Base-by-base conservation (phyloP, 2,113 vertebrate species). In the Elephantulus edwardii region DNA sequence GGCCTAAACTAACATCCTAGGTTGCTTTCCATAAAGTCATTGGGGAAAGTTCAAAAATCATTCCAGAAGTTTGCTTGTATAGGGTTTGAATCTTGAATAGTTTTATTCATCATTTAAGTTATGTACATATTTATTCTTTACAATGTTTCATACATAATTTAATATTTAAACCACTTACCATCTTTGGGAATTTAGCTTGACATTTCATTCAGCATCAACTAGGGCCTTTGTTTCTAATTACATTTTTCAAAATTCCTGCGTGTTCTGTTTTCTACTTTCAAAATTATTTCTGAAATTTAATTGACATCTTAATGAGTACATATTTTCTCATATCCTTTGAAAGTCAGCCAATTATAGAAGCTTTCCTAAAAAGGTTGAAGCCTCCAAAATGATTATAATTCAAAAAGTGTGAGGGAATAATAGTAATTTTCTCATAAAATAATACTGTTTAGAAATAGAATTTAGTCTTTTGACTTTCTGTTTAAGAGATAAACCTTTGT, bases 201-300 rank as follows among this genome's bases (percentile, higher is more conserved):
- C 83, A 88, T 94, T 94, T 95, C 40, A 86, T 78, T 93, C 52
- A 75, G 40, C 17, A 86, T 33, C 50, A 89, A 71, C 40, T 5
- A 2, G 3, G 16, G 22, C 20, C 42, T 83, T 91, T 93, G 76
- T 90, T 95, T 95, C 84, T 94, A 94, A 94, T 86, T 92, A 80
- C 35, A 95, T 95, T 96, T 94, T 94, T 83, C 52, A 86, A 87
- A 93, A 89, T 79, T 92, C 58, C 91, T 92, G 30, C 83, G 83
- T 87, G 26, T 77, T 91, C 81, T 89, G 46, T 94, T 94, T 94
- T 94, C 58, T 70, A 86, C 84, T 60, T 95, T 85, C 58, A 94
- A 96, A 96, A 92, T 94, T 86, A 88, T 95, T 92, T 92, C 89
- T 96, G 89, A 92, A 80, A 94, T 89, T 91, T 95, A 96, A 95